Conservation (phyloP, 2,113 vertebrate genomes). For the Dipodomys merriami region DNA sequence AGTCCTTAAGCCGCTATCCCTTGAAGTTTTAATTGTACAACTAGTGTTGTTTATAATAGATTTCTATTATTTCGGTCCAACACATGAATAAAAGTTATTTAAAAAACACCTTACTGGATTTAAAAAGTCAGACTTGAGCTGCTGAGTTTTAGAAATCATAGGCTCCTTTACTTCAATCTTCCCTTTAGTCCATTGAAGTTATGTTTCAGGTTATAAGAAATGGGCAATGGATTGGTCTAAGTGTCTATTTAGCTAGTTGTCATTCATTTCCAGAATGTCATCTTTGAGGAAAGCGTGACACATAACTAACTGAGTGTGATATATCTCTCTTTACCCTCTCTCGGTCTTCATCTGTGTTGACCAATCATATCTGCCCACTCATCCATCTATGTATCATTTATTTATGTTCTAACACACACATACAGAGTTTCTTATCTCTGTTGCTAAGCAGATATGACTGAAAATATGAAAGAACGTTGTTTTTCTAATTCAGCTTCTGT, state of each 20-base stretch:
- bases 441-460: not conserved
- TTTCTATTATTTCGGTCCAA: too few relatives aligned
- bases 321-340: not conserved
- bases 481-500: not conserved
- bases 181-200: not conserved
- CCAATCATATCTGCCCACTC: too few relatives aligned
- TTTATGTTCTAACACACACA: not conserved
- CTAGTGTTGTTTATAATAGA: too few relatives aligned
- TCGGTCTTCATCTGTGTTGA: not conserved
- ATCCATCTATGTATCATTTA: not conserved
- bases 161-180: not conserved
- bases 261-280: constrained; percentile 41
- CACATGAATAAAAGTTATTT: not conserved
- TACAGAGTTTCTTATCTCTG: not conserved
- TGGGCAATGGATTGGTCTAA: not conserved
- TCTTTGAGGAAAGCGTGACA: constrained; percentile 14
- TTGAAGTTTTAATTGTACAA: too few relatives aligned
- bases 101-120: not conserved
- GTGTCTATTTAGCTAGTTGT: constrained; percentile 35
- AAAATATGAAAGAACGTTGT: not conserved
- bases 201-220: not conserved
- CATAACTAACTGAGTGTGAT: not conserved
- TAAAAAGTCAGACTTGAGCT: constrained; percentile 11
- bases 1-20: too few relatives aligned
- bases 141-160: not conserved